Conservation (phyloP, 2,888 invertebrate species). For the Leuctra nigra region DNA sequence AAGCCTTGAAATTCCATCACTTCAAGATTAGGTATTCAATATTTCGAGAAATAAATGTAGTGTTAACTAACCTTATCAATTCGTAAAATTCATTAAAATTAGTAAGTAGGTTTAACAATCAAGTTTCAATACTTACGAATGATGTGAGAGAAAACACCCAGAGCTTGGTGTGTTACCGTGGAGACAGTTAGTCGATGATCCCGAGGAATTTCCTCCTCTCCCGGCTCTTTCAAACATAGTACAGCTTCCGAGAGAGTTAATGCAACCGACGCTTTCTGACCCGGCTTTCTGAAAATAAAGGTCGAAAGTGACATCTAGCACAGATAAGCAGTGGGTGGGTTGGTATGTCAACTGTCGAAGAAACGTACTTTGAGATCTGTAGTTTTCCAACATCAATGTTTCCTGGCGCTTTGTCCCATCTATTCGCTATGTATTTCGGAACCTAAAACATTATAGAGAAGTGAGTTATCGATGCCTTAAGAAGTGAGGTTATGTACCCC, state of each 20-base stretch:
- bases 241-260: conserved; percentile 76
- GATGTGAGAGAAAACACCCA: conserved; percentile 87
- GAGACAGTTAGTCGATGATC: conserved; percentile 89
- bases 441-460: conserved; percentile 45
- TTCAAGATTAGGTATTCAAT: too few relatives aligned
- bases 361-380: conserved; percentile 65
- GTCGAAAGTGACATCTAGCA: not conserved
- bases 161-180: conserved; percentile 81
- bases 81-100: conserved; percentile 17
- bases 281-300: conserved; percentile 47
- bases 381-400: conserved; percentile 91
- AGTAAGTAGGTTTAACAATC: too few relatives aligned
- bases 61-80: not conserved
- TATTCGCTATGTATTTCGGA: conserved; percentile 91
- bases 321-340: not conserved
- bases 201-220: conserved; percentile 77
- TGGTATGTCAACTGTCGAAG: too few relatives aligned
- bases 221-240: conserved; percentile 66
- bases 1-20: too few relatives aligned
- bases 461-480: too few relatives aligned
- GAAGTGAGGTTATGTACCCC: not conserved
- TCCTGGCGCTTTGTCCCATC: conserved; percentile 90
- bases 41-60: too few relatives aligned
- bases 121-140: conserved; percentile 53
- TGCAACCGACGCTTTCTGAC: conserved; percentile 82